Base-by-base conservation (phyloP, 2,113 vertebrate species). In the Cinclus cinclus region DNA sequence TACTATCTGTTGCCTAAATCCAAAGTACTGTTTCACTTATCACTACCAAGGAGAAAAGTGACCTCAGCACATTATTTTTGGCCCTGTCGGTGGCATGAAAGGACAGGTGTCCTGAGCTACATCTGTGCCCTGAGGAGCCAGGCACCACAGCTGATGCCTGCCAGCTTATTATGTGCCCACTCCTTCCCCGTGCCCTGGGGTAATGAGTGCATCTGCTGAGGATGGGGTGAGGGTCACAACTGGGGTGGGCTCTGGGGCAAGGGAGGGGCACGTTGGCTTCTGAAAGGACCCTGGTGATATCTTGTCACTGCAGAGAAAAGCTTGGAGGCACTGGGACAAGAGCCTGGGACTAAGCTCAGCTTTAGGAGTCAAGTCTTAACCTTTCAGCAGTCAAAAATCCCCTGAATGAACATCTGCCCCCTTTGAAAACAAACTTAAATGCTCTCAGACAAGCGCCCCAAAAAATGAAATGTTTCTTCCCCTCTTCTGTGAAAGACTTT, bases 51-150 rank as follows among this genome's bases (percentile, higher is more conserved):
- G 25, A 94, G n/a, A 78, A 58, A 62, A 83, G 59, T 88, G 79
- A 90, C 63, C 49, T 93, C 46, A 21, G 67, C 27, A 42, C 35
- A 24, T 85, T 87, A 94, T 94, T 90, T 95, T 90, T 91, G 87
- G 59, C 88, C 91, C 93, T 85, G 78, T 82, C 2, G n/a, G 89
- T 83, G 65, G 69, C 87, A 76, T 60, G 78, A 89, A 89, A 88
- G 83, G 94, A 90, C 59, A 80, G 91, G 83, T 93, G 89, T 96
- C 75, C 67, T 68, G 42, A 37, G 64, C 55, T 95, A 37, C 92
- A 41, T 87, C 85, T 89, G 69, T 90, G 91, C 44, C 76, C 87
- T 20, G 7, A 80, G 83, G 64, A 92, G 44, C 59, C 58, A 52
- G 67, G 33, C 92, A 27, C 33, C 2, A 3, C 64, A 75, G 41